These are phyloP conservation scores for Leucoraja ocellata DNA, from an alignment of 2,797 vertebrate genomes.

Conservation along the genomic window DNA sequence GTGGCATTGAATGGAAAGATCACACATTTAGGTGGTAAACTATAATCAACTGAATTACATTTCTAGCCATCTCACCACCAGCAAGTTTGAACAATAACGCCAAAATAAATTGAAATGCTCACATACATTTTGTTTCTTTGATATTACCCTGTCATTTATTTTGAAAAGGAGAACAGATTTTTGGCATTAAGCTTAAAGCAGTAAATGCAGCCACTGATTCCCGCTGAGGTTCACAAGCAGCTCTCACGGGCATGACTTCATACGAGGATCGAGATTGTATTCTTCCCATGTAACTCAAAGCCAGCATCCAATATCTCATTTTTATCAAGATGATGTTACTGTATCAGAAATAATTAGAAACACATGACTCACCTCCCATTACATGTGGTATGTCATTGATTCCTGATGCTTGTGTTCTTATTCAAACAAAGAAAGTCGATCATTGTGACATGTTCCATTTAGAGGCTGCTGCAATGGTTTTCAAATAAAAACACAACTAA, in stretches of 20 bases:
- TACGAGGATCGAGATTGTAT: neutral
- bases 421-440: neutral
- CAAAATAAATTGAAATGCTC: constrained; percentile 33
- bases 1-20: neutral
- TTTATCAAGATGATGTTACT: neutral
- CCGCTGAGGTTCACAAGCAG: neutral
- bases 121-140: constrained; percentile 35
- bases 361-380: neutral
- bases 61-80: constrained; percentile 17
- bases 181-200: neutral
- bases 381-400: neutral
- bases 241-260: neutral
- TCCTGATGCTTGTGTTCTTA: neutral
- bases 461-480: neutral
- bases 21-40: neutral
- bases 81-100: constrained; percentile 13
- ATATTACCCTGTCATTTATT: constrained; percentile 34
- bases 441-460: neutral
- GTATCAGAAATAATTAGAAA: constrained; percentile 23
- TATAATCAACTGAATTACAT: neutral
- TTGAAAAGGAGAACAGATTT: constrained; percentile 20
- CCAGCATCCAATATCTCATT: neutral
- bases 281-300: neutral
- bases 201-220: neutral
- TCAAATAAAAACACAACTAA: neutral